Percentiles rank a stretch among this genome's conserved stretches.
Evolutionary conservation across 2,888 invertebrate genomes (phyloP).

Genomic region (Operophtera brumata): DNA sequence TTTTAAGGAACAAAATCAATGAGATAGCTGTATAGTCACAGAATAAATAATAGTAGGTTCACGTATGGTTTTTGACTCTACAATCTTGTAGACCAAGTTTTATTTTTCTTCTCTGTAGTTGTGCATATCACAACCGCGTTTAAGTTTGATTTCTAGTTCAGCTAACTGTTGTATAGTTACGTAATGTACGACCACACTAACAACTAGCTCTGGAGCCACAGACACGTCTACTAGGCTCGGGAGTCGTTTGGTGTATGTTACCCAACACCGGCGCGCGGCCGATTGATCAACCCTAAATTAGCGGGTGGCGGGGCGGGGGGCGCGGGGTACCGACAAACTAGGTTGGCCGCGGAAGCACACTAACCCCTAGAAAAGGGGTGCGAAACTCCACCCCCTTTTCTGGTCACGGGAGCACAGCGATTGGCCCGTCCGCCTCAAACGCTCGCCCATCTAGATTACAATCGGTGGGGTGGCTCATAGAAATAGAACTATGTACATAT

Average conservation of each 20-base stretch:
- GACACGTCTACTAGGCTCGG: slow-evolving; percentile 28
- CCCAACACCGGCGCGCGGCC: slow-evolving; percentile 64
- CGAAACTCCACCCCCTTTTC: slow-evolving; percentile 81
- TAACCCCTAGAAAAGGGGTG: slow-evolving; percentile 82
- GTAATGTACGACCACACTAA: no score
- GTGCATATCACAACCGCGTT: no score
- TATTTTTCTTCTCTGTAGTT: no score
- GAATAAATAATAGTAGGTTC: no score
- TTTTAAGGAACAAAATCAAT: no score
- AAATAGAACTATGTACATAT: slow-evolving; percentile 75
- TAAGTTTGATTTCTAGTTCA: no score
- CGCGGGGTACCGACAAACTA: slow-evolving; percentile 75
- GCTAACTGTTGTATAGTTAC: no score
- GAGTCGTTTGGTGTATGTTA: slow-evolving; percentile 62
- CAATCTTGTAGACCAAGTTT: no score
- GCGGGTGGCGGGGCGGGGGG: slow-evolving; percentile 62
- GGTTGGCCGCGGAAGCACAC: slow-evolving; percentile 81
- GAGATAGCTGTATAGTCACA: no score
- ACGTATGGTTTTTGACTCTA: no score
- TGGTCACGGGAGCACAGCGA: slow-evolving; percentile 78
- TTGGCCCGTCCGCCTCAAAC: slow-evolving; percentile 74
- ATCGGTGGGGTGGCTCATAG: slow-evolving; percentile 81
- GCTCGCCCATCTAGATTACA: slow-evolving; percentile 79
- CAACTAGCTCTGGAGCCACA: slow-evolving; percentile 12
- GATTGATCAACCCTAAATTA: slow-evolving; percentile 80